Percentiles rank a stretch among this genome's conserved stretches.
Evolutionary conservation across 2,888 invertebrate species (phyloP).

Genomic region (Drosophila phalerata): DNA sequence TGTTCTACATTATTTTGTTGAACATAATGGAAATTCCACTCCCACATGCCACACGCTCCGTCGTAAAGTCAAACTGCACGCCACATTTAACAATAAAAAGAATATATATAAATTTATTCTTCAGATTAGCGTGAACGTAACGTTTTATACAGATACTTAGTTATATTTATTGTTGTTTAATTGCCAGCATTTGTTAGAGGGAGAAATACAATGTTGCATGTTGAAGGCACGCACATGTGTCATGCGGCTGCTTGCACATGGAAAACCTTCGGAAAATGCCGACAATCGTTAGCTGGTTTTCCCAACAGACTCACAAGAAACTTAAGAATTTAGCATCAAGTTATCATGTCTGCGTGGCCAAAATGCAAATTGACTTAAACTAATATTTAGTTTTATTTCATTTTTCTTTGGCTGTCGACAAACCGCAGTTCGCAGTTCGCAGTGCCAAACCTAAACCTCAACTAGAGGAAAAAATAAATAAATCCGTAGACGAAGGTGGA

Average conservation of each 20-base stretch:
- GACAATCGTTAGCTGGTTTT: conserved; percentile 72
- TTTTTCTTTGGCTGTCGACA: conserved; percentile 40
- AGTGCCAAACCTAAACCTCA: conserved; percentile 19
- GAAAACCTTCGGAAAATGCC: conserved; percentile 80
- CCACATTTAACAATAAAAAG: conserved; percentile 57
- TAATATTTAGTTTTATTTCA: conserved; percentile 73
- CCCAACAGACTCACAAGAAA: conserved; percentile 51
- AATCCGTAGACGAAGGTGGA: conserved; percentile 16
- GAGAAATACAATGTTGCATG: conserved; percentile 42
- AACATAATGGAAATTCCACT: conserved; percentile 48
- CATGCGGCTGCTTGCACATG: conserved; percentile 42
- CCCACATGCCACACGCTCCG: conserved; percentile 53
- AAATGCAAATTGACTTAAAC: conserved; percentile 80
- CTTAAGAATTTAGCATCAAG: conserved; percentile 46
- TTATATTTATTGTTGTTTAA: conserved; percentile 66
- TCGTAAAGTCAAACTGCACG: conserved; percentile 45
- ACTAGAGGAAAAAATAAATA: conserved; percentile 36
- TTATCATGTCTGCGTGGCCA: conserved; percentile 74
- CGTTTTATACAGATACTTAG: conserved; percentile 49
- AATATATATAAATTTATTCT: conserved; percentile 23
- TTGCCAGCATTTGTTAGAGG: conserved; percentile 57
- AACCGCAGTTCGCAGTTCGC: conserved; percentile 48
- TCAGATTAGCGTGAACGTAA: conserved; percentile 38
- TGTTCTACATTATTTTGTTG: conserved; percentile 42
- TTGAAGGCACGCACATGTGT: conserved; percentile 70